These are phyloP conservation scores for Heliopora coerulea DNA, from an alignment of 92 coral and sea anemone species.

Conservation along the genomic window DNA sequence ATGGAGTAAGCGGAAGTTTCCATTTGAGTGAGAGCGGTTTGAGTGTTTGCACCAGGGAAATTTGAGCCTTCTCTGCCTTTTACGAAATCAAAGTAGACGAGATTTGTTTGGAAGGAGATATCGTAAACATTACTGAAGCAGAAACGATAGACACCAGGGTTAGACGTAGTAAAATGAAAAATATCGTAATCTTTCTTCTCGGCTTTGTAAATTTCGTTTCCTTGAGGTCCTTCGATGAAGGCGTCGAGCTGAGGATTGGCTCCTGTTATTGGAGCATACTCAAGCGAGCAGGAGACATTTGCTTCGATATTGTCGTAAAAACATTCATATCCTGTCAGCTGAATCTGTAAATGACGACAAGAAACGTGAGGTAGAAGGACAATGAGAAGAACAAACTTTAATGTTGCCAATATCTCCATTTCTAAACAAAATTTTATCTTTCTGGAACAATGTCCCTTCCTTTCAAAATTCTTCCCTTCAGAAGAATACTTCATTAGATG, in stretches of 20 bases:
- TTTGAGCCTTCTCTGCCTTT: constrained; percentile 64
- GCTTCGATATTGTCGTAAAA: constrained; percentile 84
- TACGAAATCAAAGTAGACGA: constrained; percentile 91
- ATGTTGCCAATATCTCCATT: neutral
- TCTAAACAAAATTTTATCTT: neutral
- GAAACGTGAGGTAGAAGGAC: constrained; percentile 30
- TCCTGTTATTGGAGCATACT: constrained; percentile 94
- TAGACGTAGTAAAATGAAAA: constrained; percentile 66
- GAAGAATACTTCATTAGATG: neutral
- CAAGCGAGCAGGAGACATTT: constrained; percentile 85
- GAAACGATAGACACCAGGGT: constrained; percentile 80
- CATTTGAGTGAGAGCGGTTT: constrained; percentile 79
- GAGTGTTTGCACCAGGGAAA: constrained; percentile 52
- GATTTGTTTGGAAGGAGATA: constrained; percentile 83
- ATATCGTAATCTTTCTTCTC: constrained; percentile 93
- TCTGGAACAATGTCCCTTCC: too few relatives aligned
- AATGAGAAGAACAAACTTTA: neutral
- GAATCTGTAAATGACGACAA: constrained; percentile 91
- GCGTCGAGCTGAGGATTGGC: constrained; percentile 89
- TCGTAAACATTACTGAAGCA: constrained; percentile 96
- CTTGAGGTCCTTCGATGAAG: constrained; percentile 77
- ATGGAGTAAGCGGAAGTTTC: constrained; percentile 75
- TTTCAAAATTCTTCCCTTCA: neutral
- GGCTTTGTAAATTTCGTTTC: constrained; percentile 65
- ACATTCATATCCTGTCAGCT: constrained; percentile 91